Evolutionary conservation across 2,888 invertebrate genomes (phyloP).

Genomic region (Pomacea canaliculata): DNA sequence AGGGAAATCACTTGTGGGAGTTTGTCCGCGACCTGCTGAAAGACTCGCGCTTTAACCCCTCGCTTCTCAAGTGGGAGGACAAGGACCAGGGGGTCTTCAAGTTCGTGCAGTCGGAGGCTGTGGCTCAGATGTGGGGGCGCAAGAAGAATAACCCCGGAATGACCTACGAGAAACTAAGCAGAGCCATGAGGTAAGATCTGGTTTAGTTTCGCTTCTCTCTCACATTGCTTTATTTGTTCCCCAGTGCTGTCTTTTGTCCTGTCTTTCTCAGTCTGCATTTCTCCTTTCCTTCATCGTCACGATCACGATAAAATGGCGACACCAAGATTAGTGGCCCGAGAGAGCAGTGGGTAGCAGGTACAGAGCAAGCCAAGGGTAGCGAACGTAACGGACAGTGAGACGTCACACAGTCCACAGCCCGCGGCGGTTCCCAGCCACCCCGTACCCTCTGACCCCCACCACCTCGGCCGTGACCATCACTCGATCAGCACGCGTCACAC

Average conservation of each 20-base stretch:
- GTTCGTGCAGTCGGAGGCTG: constrained; percentile 88
- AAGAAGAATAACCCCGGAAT: constrained; percentile 88
- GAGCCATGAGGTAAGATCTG: constrained; percentile 82
- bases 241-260: not conserved
- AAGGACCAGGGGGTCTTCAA: constrained; percentile 84
- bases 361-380: no score
- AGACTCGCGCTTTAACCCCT: constrained; percentile 83
- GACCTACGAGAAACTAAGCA: constrained; percentile 92
- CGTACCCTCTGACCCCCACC: no score
- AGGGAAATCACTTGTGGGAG: constrained; percentile 78
- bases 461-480: not conserved
- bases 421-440: no score
- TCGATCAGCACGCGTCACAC: not conserved
- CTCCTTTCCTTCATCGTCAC: not conserved
- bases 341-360: no score
- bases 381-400: no score
- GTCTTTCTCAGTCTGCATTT: not conserved
- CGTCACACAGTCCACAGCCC: no score
- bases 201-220: not conserved
- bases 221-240: not conserved
- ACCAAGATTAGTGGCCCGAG: no score
- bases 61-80: constrained; percentile 89
- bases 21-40: constrained; percentile 86
- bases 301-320: no score
- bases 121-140: constrained; percentile 88